Conservation (phyloP, 2,888 invertebrate genomes). For the Coleophora flavipennella region DNA sequence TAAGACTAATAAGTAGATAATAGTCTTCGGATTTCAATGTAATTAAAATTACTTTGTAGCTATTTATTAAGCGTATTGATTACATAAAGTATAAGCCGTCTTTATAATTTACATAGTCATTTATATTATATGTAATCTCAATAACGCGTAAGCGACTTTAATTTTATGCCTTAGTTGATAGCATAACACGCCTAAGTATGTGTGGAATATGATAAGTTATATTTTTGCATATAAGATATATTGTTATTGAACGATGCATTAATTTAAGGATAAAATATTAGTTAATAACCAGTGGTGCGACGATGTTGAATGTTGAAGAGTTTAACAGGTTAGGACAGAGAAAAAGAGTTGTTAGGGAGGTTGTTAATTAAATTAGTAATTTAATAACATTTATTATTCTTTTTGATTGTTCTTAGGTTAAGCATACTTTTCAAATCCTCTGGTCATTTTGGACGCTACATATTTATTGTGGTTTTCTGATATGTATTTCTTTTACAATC, state of each 20-base stretch:
- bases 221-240: conserved; percentile 58
- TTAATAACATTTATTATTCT: conserved; percentile 27
- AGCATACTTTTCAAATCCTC: conserved; percentile 27
- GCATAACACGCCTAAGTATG: conserved; percentile 13
- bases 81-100: not conserved
- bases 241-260: conserved; percentile 34
- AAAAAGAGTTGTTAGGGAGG: conserved; percentile 51
- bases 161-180: conserved; percentile 2
- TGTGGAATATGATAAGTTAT: conserved; percentile 38
- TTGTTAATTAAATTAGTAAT: conserved; percentile 50
- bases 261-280: conserved; percentile 33
- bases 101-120: not conserved
- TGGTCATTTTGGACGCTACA: conserved; percentile 36
- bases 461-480: conserved; percentile 32
- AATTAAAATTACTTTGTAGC: conserved; percentile 3
- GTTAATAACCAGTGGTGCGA: conserved; percentile 65
- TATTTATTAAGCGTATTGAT: conserved; percentile 1
- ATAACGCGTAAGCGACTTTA: not conserved
- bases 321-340: conserved; percentile 60
- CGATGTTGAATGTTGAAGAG: conserved; percentile 70
- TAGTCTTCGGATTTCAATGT: not conserved
- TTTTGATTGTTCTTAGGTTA: conserved; percentile 7
- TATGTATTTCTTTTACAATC: no score
- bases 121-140: conserved; percentile 6
- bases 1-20: not conserved